Conservation (phyloP, 2,888 invertebrate species). For the Amiota mariae region DNA sequence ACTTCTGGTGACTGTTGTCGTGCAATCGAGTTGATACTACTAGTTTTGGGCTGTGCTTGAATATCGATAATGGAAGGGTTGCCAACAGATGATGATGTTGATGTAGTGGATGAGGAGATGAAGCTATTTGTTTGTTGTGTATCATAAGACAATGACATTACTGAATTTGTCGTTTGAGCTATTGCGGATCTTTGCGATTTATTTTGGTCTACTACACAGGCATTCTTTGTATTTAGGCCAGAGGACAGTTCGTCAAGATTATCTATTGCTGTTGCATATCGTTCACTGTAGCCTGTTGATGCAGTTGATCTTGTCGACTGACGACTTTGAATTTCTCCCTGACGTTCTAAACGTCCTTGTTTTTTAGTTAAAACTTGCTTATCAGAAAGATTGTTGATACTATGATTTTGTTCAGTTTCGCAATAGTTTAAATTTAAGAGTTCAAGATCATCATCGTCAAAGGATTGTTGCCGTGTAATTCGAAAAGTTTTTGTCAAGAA, state of each 20-base stretch:
- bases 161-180: constrained; percentile 18
- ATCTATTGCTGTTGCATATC: constrained; percentile 42
- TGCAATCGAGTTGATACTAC: neutral
- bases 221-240: neutral
- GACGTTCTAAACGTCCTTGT: constrained; percentile 21
- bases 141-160: constrained; percentile 42
- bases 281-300: constrained; percentile 28
- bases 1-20: no score
- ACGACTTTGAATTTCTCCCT: constrained; percentile 29
- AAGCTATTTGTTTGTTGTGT: constrained; percentile 32
- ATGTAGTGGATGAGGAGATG: neutral
- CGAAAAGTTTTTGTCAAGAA: neutral
- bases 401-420: neutral
- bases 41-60: neutral
- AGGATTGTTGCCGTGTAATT: constrained; percentile 17
- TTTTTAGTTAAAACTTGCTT: neutral
- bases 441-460: constrained; percentile 23
- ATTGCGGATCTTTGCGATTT: neutral
- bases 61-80: neutral
- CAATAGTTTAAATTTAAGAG: neutral
- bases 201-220: neutral
- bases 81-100: constrained; percentile 24
- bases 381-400: neutral
- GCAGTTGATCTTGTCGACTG: constrained; percentile 24
- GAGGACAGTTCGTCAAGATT: constrained; percentile 8